These are phyloP conservation scores for Cheilosia impressa DNA, from an alignment of 2,888 invertebrate genomes.

Conservation along the genomic window DNA sequence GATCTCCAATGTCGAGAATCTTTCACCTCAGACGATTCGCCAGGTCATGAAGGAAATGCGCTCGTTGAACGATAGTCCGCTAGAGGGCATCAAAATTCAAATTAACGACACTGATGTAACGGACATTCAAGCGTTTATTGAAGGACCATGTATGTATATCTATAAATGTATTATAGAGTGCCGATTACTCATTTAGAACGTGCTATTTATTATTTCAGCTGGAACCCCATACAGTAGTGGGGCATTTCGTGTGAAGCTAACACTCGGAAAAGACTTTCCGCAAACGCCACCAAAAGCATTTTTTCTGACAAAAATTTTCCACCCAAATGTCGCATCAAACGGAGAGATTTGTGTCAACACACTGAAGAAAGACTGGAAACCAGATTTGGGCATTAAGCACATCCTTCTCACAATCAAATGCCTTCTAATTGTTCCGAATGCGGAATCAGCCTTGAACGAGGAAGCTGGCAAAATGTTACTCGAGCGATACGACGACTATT, in stretches of 20 bases:
- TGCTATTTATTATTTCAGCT: conserved; percentile 84
- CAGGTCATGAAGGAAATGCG: conserved; percentile 95
- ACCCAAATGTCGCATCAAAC: conserved; percentile 96
- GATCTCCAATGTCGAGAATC: conserved; percentile 97
- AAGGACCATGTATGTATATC: conserved; percentile 89
- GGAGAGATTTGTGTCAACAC: conserved; percentile 99
- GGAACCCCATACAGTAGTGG: conserved; percentile 97
- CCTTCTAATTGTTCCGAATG: conserved; percentile 97
- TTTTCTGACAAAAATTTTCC: conserved; percentile 98
- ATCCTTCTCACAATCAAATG: conserved; percentile 96
- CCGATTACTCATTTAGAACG: not conserved
- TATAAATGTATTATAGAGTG: not conserved
- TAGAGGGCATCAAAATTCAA: conserved; percentile 95
- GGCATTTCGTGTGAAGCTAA: conserved; percentile 94
- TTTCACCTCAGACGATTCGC: conserved; percentile 95
- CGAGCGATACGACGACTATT: conserved; percentile 97
- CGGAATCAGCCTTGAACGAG: conserved; percentile 98
- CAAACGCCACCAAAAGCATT: conserved; percentile 95
- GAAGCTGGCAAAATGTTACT: conserved; percentile 97
- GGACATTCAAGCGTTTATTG: conserved; percentile 95
- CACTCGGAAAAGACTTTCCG: conserved; percentile 96
- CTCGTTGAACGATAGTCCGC: conserved; percentile 91
- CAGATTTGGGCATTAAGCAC: conserved; percentile 97
- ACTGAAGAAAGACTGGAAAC: conserved; percentile 97
- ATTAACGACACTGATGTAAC: conserved; percentile 97